Evolutionary conservation across 2,113 vertebrate genomes (phyloP), one percentile per base, ranked within the genome.

Genomic region (Hydrochoerus hydrochaeris): DNA sequence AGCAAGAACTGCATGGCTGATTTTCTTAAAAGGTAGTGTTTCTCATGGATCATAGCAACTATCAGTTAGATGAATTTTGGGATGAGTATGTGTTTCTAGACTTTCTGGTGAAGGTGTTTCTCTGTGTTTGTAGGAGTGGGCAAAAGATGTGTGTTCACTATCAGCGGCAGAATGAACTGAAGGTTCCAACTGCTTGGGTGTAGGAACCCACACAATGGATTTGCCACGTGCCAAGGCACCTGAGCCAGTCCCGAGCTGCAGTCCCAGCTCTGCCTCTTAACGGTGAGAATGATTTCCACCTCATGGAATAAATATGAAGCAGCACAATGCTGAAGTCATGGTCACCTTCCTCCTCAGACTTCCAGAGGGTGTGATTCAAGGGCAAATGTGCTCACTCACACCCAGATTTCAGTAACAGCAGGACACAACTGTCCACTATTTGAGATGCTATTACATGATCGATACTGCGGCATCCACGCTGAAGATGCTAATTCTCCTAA

Each of bases 1-100:
- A 14, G 54, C 5, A 46, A 65, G n/a, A 11, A 80, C 5, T 12
- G 65, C 26, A 35, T 4, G 58, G 13, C 3, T 41, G 38, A 80
- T 84, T 92, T 84, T 82, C 35, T 65, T 65, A 9, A 65, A 85
- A 90, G 82, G 54, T 9, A 63, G 32, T 80, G 94, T 73, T 49
- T 93, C 77, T 41, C 60, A 24, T 19, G 49, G 28, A 5, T 77
- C 69, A 44, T 3, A 14, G 49, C 16, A 28, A 46, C 54, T 28
- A 46, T 49, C 38, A 17, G 20, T 73, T 78, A 46, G n/a, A 65
- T 52, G 58, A 44, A 71, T 32, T 84, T 28, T 71, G 44, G 85
- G n/a, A 63, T 57, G 80, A 62, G 28, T 44, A 49, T 54, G n/a
- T 54, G 19, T 75, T 84, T 87, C 54, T 57, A 58, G 71, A 57